Evolutionary conservation across 1,140 invertebrate species (phyloP).

Genomic region (Drosophila saltans): DNA sequence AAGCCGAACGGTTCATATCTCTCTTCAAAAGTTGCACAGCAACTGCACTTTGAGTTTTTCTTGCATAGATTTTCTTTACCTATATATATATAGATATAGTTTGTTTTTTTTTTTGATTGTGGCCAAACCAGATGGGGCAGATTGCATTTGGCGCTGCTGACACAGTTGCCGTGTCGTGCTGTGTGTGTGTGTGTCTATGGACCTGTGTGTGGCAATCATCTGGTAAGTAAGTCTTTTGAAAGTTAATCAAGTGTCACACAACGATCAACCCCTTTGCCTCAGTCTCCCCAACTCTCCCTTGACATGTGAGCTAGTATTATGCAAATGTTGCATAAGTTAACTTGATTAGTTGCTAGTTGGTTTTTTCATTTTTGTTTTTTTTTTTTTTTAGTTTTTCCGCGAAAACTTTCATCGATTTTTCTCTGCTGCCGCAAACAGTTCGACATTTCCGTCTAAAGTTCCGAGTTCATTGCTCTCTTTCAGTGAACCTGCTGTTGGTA

Average conservation of each 20-base stretch:
- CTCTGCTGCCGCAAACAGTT: neutral
- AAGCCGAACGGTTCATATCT: neutral
- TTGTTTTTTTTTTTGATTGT: neutral
- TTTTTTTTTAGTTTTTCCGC: neutral
- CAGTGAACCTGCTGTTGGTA: neutral
- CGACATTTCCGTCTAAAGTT: constrained; percentile 12
- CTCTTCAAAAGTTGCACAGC: constrained; percentile 1
- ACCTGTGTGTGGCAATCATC: constrained; percentile 6
- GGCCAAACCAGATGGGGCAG: constrained; percentile 10
- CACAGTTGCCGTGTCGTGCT: neutral
- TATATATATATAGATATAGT: neutral
- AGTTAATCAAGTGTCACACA: constrained; percentile 13
- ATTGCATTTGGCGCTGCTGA: constrained; percentile 5
- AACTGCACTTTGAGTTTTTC: neutral
- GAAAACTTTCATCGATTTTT: constrained; percentile 14
- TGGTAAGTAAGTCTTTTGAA: constrained; percentile 1
- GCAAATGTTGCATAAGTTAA: constrained; percentile 7
- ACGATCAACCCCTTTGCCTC: neutral
- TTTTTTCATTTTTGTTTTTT: neutral
- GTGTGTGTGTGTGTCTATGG: neutral
- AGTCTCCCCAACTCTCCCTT: too few species aligned
- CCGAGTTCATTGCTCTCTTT: constrained; percentile 10
- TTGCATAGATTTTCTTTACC: neutral
- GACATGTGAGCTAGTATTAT: neutral
- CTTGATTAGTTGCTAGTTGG: constrained; percentile 3